These are phyloP conservation scores for Charadrius vociferus DNA, from an alignment of 2,113 vertebrate genomes.

Conservation along the genomic window DNA sequence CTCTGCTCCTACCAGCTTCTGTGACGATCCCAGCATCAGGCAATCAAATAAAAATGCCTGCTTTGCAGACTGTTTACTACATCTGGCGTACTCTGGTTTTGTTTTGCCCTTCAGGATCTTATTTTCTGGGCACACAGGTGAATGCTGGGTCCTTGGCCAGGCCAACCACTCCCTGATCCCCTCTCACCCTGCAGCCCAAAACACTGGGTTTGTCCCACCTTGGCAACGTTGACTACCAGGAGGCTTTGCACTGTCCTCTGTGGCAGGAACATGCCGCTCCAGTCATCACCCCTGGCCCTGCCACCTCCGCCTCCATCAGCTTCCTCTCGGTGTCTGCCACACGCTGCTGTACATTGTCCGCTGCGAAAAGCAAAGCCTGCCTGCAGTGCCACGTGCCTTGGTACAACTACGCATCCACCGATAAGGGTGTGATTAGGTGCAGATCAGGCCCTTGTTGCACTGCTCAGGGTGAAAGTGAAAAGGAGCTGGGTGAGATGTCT, in stretches of 20 bases:
- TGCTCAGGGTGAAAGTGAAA: neutral
- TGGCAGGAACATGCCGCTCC: neutral
- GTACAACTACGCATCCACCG: accelerated
- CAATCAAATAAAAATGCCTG: neutral
- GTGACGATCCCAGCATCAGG: neutral
- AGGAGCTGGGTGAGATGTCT: neutral
- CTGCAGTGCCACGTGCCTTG: accelerated
- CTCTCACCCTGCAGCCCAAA: neutral
- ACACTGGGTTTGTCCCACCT: neutral
- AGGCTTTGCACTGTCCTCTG: neutral
- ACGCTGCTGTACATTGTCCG: accelerated
- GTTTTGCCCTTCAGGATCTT: neutral
- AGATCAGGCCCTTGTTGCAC: neutral
- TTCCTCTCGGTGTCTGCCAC: neutral
- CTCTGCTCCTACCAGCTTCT: neutral
- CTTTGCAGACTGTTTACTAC: neutral
- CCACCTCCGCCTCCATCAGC: neutral
- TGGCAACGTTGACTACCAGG: neutral
- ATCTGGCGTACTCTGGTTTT: neutral
- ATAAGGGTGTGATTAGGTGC: neutral
- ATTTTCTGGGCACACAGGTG: neutral
- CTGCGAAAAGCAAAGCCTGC: neutral
- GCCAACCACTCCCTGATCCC: neutral
- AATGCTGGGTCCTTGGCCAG: neutral
- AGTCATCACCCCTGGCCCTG: neutral